phyloP scores from a whole-genome alignment of 64 coral and sea anemone species.

The Pachyseris speciosa region DNA sequence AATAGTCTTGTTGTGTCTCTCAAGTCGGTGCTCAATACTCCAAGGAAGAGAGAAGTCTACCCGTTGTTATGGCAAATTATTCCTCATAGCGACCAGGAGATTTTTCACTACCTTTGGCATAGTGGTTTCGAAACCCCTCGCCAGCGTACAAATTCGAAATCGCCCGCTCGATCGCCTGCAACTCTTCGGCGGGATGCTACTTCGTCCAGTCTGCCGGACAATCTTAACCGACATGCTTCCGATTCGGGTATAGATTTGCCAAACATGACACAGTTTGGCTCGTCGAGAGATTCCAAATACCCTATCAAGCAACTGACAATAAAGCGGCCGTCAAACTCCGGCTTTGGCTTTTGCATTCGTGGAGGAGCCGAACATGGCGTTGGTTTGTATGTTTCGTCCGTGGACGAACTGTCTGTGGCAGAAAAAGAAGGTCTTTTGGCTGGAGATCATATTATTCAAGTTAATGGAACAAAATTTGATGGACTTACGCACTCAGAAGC shows the following conservation, averaged over 20 bases:
- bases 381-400: constrained; percentile 93
- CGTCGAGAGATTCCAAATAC: constrained; percentile 44
- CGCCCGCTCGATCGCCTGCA: constrained; percentile 47
- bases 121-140: background rate
- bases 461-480: constrained; percentile 82
- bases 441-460: constrained; percentile 91
- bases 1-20: constrained; percentile 64
- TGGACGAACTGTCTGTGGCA: constrained; percentile 79
- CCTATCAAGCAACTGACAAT: constrained; percentile 77
- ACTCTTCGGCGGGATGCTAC: constrained; percentile 32
- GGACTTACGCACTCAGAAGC: constrained; percentile 87
- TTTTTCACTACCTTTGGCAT: constrained; percentile 68
- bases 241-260: constrained; percentile 93
- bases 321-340: constrained; percentile 70
- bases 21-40: constrained; percentile 69
- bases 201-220: constrained; percentile 84
- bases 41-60: constrained; percentile 83
- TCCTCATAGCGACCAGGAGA: constrained; percentile 60
- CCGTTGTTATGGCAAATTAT: constrained; percentile 76
- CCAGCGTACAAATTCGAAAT: background rate
- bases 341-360: constrained; percentile 96
- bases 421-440: constrained; percentile 78
- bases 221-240: constrained; percentile 69
- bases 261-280: constrained; percentile 47
- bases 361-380: constrained; percentile 95